Conservation (phyloP, 2,113 vertebrate species). For the Redunca redunca region DNA sequence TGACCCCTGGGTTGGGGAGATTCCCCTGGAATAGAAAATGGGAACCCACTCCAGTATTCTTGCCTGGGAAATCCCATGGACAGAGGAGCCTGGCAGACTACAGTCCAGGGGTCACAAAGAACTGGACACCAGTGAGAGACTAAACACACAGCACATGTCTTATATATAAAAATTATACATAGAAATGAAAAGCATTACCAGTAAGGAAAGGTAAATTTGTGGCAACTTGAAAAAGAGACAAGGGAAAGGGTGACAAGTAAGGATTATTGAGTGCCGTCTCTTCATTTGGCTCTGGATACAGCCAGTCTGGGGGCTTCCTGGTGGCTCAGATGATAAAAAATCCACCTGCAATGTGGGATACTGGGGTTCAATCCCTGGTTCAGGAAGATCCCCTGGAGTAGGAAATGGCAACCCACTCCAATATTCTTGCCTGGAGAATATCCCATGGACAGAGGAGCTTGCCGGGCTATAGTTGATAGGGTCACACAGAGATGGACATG, state of each 20-base stretch:
- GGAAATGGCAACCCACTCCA: neutral
- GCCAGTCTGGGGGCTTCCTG: neutral
- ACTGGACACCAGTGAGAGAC: neutral
- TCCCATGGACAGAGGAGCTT: neutral
- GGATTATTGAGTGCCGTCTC: neutral
- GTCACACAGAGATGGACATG: neutral
- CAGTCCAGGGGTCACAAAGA: neutral
- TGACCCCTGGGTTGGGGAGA: neutral
- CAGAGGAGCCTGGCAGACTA: neutral
- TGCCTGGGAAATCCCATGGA: neutral
- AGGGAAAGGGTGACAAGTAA: neutral
- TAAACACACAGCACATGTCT: neutral
- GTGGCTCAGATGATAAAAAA: neutral
- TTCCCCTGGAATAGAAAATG: neutral
- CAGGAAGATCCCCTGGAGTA: neutral
- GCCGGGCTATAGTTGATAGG: fast-evolving
- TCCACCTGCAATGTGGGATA: neutral
- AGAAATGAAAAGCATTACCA: neutral
- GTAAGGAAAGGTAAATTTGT: neutral
- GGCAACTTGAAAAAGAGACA: neutral
- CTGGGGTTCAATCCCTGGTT: neutral
- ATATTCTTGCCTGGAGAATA: neutral
- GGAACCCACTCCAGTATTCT: neutral
- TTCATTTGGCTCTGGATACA: neutral
- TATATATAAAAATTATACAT: neutral